Percentiles rank a stretch among this genome's conserved stretches.
phyloP scores from a whole-genome alignment of 1,140 invertebrate species.

The Whitmania pigra region DNA sequence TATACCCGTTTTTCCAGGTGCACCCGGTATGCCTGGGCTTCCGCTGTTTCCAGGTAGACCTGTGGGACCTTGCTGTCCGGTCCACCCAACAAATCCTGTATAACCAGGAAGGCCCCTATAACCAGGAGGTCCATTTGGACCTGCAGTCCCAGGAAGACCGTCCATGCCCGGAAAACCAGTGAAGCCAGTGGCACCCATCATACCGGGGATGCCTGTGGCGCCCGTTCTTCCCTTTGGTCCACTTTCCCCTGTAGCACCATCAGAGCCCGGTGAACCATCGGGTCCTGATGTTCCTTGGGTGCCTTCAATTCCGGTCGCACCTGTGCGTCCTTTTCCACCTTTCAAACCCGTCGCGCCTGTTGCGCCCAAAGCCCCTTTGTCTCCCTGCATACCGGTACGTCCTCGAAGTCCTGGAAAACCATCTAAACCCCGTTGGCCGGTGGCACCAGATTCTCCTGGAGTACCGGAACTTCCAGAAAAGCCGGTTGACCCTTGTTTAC shows the following conservation, averaged over 20 bases:
- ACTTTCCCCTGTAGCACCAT: background rate
- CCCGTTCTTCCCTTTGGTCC: slow-evolving; percentile 15
- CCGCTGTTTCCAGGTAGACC: slow-evolving; percentile 7
- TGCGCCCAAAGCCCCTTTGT: background rate
- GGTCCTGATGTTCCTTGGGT: background rate
- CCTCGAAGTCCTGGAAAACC: slow-evolving; percentile 12
- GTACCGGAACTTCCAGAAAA: background rate
- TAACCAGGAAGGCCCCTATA: background rate
- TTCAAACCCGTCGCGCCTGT: slow-evolving; percentile 4
- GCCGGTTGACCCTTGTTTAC: background rate
- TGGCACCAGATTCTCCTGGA: background rate
- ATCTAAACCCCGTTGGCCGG: background rate
- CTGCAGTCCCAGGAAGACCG: background rate
- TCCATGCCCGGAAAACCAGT: background rate
- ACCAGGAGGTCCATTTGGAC: slow-evolving; percentile 11
- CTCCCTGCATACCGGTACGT: background rate
- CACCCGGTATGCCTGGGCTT: slow-evolving; percentile 2
- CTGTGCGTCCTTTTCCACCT: background rate
- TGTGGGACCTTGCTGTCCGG: background rate
- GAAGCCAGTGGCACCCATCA: slow-evolving; percentile 1
- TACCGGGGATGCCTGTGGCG: background rate
- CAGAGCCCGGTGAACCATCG: background rate
- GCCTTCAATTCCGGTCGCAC: slow-evolving; percentile 5
- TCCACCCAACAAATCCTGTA: background rate
- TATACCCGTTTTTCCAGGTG: background rate